A percentile compares a stretch with the other conserved stretches of the same genome.
Evolutionary conservation across 2,113 vertebrate species (phyloP).

Genomic region (Crotalus helleri): DNA sequence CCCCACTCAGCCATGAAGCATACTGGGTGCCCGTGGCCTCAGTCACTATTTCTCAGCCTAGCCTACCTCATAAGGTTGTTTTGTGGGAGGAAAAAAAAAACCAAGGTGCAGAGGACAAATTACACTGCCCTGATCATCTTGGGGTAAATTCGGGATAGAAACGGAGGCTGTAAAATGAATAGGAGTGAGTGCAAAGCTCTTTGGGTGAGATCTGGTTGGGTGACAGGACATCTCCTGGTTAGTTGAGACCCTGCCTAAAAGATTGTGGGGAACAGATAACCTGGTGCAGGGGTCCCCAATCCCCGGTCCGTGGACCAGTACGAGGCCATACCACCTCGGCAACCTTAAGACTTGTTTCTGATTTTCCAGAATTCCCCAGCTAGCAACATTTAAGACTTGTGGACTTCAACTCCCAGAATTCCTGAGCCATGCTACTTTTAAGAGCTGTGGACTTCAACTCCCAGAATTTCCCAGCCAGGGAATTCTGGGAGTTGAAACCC

Average conservation of each 20-base stretch:
- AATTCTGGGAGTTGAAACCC: neutral
- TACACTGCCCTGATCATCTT: neutral
- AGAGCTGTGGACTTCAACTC: neutral
- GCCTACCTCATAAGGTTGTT: constrained; percentile 4
- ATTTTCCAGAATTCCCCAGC: too few species aligned
- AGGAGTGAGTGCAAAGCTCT: neutral
- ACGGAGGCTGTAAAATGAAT: neutral
- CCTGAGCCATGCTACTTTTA: too few species aligned
- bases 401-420: too few species aligned
- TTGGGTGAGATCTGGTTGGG: neutral
- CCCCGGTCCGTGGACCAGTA: too few species aligned
- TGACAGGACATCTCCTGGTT: neutral
- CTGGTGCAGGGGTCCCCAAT: neutral
- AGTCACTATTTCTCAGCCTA: neutral
- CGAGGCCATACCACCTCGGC: too few species aligned
- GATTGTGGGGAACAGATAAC: too few species aligned
- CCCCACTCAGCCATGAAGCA: neutral
- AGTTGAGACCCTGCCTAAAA: neutral
- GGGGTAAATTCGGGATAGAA: neutral
- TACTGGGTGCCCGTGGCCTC: neutral
- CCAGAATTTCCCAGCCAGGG: neutral
- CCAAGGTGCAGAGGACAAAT: neutral
- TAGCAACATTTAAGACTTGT: too few species aligned
- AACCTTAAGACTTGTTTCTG: too few species aligned
- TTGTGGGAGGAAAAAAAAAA: neutral